A percentile compares a stretch with the other conserved stretches of the same genome.
Evolutionary conservation across 1,140 invertebrate species (phyloP).

Genomic region (Theocolax elegans): DNA sequence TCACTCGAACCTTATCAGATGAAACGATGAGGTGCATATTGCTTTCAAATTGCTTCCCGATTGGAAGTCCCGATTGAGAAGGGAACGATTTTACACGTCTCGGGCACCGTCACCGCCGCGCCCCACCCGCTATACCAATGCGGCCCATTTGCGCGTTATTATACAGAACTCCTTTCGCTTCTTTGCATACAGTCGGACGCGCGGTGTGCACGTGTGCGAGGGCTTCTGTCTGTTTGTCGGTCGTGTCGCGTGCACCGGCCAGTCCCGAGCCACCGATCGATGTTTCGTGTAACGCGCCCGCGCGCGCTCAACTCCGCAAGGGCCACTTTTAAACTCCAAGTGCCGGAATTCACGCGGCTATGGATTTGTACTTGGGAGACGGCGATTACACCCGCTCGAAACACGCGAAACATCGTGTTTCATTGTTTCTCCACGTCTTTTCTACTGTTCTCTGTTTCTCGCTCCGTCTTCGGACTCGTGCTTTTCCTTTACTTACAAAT

Average conservation of each 20-base stretch:
- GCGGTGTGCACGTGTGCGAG: neutral
- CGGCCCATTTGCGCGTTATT: conserved; percentile 45
- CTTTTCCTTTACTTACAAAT: too few relatives aligned
- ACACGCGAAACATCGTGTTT: neutral
- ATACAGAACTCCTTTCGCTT: conserved; percentile 44
- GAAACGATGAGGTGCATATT: conserved; percentile 55
- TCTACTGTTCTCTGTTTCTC: neutral
- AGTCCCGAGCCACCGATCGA: neutral
- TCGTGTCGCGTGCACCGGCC: neutral
- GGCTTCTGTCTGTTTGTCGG: neutral
- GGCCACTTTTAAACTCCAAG: neutral
- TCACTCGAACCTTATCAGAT: conserved; percentile 55
- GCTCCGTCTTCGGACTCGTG: too few relatives aligned
- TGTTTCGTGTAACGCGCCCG: neutral
- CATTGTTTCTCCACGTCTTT: conserved; percentile 23
- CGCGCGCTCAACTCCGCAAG: neutral
- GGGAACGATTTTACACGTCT: conserved; percentile 16
- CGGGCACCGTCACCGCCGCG: conserved; percentile 35
- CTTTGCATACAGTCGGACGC: neutral
- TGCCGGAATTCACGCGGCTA: neutral
- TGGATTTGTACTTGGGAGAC: neutral
- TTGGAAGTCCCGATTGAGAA: conserved; percentile 59
- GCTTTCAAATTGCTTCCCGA: conserved; percentile 67
- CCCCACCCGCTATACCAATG: conserved; percentile 27
- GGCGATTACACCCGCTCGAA: neutral